These are phyloP conservation scores for Acipenser ruthenus DNA, from an alignment of 2,797 vertebrate genomes.

Conservation along the genomic window DNA sequence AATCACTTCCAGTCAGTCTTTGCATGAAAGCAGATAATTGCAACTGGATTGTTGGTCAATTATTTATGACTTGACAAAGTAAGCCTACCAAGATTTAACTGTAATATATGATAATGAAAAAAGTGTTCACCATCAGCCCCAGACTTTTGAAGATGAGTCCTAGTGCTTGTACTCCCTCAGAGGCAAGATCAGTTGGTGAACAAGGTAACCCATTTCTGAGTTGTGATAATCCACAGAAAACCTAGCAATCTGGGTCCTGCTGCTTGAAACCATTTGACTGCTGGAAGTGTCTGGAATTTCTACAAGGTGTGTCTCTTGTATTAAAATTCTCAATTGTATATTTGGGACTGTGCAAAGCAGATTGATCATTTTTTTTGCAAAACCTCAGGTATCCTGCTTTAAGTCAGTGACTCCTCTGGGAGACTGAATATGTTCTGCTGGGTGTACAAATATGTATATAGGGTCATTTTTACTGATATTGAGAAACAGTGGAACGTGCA, in stretches of 20 bases:
- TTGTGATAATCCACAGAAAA: no score
- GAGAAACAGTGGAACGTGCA: constrained; percentile 52
- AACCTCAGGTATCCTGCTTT: constrained; percentile 93
- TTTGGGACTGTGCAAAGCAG: constrained; percentile 71
- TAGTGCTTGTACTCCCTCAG: no score
- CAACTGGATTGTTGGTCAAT: no score
- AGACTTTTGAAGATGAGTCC: no score
- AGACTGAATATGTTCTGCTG: constrained; percentile 57
- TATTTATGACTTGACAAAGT: no score
- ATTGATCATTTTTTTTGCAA: constrained; percentile 67
- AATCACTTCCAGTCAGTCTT: neutral
- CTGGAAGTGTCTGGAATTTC: constrained; percentile 25
- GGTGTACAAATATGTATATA: constrained; percentile 87
- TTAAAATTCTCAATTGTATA: constrained; percentile 56
- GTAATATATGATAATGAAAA: no score
- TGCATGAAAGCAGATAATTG: neutral
- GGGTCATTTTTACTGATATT: constrained; percentile 70
- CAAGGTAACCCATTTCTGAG: no score
- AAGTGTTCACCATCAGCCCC: no score
- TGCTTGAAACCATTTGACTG: constrained; percentile 27
- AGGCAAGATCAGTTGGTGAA: no score
- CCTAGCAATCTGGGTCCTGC: constrained; percentile 27
- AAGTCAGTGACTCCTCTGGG: constrained; percentile 60
- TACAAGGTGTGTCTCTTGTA: constrained; percentile 22
- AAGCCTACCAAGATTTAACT: no score